Evolutionary conservation across 2,888 invertebrate genomes (phyloP).

Genomic region (Phaedon cochleariae): DNA sequence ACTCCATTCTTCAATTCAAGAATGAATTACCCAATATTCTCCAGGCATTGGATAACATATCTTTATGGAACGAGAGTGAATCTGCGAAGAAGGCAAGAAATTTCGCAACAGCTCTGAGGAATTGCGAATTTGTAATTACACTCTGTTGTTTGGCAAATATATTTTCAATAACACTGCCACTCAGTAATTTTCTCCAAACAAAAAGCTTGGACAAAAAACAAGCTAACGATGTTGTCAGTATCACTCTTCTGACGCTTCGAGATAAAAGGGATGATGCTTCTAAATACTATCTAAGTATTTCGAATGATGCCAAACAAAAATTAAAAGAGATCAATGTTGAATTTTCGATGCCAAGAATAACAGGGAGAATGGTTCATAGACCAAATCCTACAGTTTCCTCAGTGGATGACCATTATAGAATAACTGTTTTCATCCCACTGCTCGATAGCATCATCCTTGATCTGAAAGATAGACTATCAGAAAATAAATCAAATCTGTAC

Average conservation of each 20-base stretch:
- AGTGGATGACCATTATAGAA: slow-evolving; percentile 6
- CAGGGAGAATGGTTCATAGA: slow-evolving; percentile 8
- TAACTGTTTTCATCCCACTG: background rate
- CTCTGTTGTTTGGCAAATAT: too few relatives aligned
- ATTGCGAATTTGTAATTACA: background rate
- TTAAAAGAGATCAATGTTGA: background rate
- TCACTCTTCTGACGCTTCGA: slow-evolving; percentile 5
- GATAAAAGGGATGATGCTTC: slow-evolving; percentile 5
- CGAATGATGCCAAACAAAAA: slow-evolving; percentile 3
- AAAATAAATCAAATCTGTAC: slow-evolving; percentile 1
- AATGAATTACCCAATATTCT: background rate
- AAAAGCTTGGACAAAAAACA: slow-evolving; percentile 1
- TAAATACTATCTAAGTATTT: background rate
- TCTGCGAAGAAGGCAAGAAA: background rate
- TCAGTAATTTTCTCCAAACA: slow-evolving; percentile 4
- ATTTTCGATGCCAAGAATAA: slow-evolving; percentile 6
- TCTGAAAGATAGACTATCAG: slow-evolving; percentile 7
- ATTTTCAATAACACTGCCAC: background rate
- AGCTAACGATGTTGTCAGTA: slow-evolving; percentile 4
- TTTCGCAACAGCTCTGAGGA: background rate
- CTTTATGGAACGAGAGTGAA: background rate
- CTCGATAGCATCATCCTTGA: background rate
- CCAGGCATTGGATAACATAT: background rate
- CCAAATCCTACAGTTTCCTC: slow-evolving; percentile 5
- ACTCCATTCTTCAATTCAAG: slow-evolving; percentile 13